Evolutionary conservation across 2,113 vertebrate species (phyloP).

Genomic region (Periophthalmodon schlosseri): DNA sequence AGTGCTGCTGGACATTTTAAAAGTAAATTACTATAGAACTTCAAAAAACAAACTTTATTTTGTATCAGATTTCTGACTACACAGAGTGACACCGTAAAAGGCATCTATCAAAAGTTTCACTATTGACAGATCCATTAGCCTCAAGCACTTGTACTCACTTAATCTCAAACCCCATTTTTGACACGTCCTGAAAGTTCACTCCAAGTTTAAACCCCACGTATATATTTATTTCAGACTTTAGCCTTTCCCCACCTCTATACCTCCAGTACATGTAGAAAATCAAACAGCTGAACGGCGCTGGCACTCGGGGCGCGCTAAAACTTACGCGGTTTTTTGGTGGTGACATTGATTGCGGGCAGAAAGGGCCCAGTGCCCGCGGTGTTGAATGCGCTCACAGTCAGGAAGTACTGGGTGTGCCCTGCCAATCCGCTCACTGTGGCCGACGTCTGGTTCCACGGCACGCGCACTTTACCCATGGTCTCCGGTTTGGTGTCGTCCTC

Average conservation of each 20-base stretch:
- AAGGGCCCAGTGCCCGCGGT: constrained; percentile 90
- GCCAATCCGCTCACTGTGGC: constrained; percentile 83
- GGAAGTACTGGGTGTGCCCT: constrained; percentile 85
- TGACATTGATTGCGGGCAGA: constrained; percentile 88
- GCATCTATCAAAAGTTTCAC: neutral
- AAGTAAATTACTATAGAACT: neutral
- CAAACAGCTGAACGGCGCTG: constrained; percentile 22
- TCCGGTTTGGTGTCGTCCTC: constrained; percentile 88
- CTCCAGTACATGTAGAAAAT: constrained; percentile 9
- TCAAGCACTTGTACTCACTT: neutral
- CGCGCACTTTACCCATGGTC: constrained; percentile 84
- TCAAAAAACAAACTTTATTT: neutral
- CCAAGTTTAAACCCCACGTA: constrained; percentile 13
- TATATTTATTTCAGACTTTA: constrained; percentile 10
- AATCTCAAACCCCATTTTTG: neutral
- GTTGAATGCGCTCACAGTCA: constrained; percentile 92
- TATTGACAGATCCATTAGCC: neutral
- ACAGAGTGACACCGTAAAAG: neutral
- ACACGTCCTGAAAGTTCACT: constrained; percentile 8
- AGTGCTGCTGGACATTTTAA: neutral
- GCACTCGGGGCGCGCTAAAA: constrained; percentile 7
- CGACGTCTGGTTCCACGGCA: constrained; percentile 86
- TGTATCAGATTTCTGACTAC: neutral
- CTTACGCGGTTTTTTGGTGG: constrained; percentile 93
- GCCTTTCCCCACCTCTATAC: constrained; percentile 4